Evolutionary conservation across 23 tunicate species (phyloP).

Genomic region (Styela clava): DNA sequence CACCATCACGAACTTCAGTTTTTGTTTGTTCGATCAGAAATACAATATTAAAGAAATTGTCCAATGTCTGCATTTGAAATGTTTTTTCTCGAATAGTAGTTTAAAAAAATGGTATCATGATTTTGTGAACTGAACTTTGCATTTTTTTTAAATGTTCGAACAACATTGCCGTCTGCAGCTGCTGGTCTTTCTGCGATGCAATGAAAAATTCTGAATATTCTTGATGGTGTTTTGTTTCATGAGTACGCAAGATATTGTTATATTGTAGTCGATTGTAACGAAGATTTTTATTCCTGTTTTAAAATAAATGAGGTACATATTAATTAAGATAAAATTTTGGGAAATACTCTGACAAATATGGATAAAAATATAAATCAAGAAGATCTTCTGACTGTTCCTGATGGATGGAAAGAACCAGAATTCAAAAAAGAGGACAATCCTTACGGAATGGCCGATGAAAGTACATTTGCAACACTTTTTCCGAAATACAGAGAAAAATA

Average conservation of each 20-base stretch:
- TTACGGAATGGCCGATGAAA: constrained; percentile 83
- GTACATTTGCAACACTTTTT: constrained; percentile 85
- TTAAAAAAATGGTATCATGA: no score
- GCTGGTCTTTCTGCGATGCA: not conserved
- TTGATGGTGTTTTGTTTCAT: constrained; percentile 4
- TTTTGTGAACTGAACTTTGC: no score
- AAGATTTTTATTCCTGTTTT: constrained; percentile 21
- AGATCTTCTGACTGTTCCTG: constrained; percentile 67
- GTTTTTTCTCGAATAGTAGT: no score
- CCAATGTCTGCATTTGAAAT: no score
- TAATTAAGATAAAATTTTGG: not conserved
- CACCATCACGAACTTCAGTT: no score
- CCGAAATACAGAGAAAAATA: constrained; percentile 96
- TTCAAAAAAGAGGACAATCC: constrained; percentile 84
- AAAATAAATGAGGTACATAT: not conserved
- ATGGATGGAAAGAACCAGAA: constrained; percentile 81
- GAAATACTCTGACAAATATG: not conserved
- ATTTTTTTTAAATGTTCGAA: not conserved
- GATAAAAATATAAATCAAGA: constrained; percentile 25
- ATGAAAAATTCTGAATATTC: no score
- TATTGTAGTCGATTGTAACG: constrained; percentile 28
- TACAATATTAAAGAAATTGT: no score
- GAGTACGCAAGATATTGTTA: constrained; percentile 26
- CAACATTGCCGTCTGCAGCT: not conserved
- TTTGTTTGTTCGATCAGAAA: no score